Base-by-base conservation (phyloP, 2,797 vertebrate genomes). In the Oreonectes daqikongensis region DNA sequence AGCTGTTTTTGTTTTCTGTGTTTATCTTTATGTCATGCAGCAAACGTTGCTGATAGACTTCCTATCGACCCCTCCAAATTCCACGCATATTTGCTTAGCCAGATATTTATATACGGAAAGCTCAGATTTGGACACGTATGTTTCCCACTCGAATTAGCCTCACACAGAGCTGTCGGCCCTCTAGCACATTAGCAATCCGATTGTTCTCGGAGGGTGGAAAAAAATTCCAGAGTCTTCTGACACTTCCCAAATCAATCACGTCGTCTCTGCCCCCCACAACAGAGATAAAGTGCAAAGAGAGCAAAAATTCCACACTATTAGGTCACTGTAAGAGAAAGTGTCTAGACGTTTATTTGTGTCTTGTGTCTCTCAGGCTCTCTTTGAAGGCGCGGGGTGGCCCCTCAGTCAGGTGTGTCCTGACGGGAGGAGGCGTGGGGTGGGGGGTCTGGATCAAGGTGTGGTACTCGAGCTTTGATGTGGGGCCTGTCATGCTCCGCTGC, bases 321-420 rank as follows among this genome's bases (percentile, higher is more conserved):
- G 90, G 90, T 93, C 92, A 94, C 87, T 84, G 81, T 87, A 72
- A 80, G 83, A 92, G 90, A 92, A 90, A 88, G 85, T 83, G 92
- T 93, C 92, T 94, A 95, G 94, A 94, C 91, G 89, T 89, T 87
- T 91, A 88, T 92, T 93, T 94, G 92, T 87, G 12, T 91, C 91
- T 87, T 84, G 75, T 78, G 83, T 88, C 79, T 86, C 76, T 57
- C 50, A 74, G 75, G 53, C 86, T 81, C 42, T 73, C 91, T 95
- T 94, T 94, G 93, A 94, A 92, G 92, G 89, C 79, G 53, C 74
- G 85, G 90, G 91, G 92, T 93, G 93, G 93, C 89, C 94, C 90
- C 69, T 79, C 86, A 91, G 86, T 79, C 82, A 87, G 84, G 80
- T 81, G 75, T 81, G 78, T 78, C 67, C 73, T 75, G 77, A 59